Evolutionary conservation across 2,113 vertebrate species (phyloP), one percentile per base, ranked within the genome.

Genomic region (Candoia aspera): DNA sequence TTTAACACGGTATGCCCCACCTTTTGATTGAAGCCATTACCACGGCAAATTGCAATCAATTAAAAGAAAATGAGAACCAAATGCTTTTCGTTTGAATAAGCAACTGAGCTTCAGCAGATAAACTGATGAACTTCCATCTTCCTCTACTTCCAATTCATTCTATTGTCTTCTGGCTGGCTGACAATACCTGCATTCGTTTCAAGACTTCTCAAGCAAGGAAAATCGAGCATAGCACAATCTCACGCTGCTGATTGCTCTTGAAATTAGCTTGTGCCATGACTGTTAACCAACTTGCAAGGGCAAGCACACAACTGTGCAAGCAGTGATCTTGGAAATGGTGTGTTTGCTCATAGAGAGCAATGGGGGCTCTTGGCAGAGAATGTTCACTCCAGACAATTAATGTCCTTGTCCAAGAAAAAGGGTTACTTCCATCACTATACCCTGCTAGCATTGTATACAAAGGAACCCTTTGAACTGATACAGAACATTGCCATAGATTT

Each of bases 271-370:
- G n/a, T 79, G 91, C 37, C 26, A 4, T 59, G 91, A 91, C 91
- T 59, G 54, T 88, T 87, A 57, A 68, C 84, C 87, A 91, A 91
- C 55, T 83, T 58, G 54, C 84, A 87, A 91, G 91, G 86, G 86
- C 86, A 79, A 79, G 12, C 37, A 46, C 62, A 79, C 42, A 58
- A 83, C 86, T 88, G 62, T n/a, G 85, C 33, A 19, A 42, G 62
- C 33, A 79, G 21, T 88, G 54, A 88, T 59, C 54, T 88, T 42
- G 12, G 54, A 64, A 64, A 91, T 79, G 86, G 79, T 79, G 86
- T 83, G 64, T 91, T 87, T 87, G 85, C 85, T 79, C 62, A 29
- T 29, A 21, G 24, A 85, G 21, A 57, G 85, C 33, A 57, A 57
- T 58, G 6, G 24, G 85, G 64, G 86, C 60, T 42, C 33, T 87